These are phyloP conservation scores for Atherix ibis DNA, from an alignment of 2,888 invertebrate species.

Conservation along the genomic window DNA sequence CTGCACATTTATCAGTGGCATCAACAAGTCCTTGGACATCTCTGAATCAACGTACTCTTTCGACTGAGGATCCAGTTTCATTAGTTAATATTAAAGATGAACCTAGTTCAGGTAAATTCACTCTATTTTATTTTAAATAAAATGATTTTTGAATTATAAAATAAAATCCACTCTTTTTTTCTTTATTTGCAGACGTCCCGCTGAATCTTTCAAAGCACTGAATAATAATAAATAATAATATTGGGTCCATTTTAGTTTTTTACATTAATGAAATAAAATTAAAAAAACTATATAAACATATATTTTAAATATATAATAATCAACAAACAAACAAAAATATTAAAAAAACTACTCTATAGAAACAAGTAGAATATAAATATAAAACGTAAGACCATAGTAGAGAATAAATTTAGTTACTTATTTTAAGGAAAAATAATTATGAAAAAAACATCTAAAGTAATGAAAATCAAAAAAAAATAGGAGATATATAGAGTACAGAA, in stretches of 20 bases:
- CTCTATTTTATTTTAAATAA: conserved; percentile 1
- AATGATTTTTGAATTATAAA: conserved; percentile 1
- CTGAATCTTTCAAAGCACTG: conserved; percentile 77
- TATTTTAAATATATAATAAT: conserved; percentile 2
- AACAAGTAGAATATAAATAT: too few species aligned
- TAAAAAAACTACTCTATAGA: too few species aligned
- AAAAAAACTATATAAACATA: conserved; percentile 3
- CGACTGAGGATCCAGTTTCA: conserved; percentile 20
- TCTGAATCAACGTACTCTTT: conserved; percentile 8
- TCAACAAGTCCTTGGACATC: conserved; percentile 7
- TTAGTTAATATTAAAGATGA: conserved; percentile 32
- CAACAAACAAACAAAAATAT: not conserved
- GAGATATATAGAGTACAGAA: too few species aligned
- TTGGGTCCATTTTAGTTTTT: conserved; percentile 15
- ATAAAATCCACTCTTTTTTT: conserved; percentile 5
- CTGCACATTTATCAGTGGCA: conserved; percentile 13
- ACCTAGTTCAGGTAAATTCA: conserved; percentile 31
- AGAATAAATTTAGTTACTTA: too few species aligned
- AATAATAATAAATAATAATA: conserved; percentile 15
- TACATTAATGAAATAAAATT: not conserved
- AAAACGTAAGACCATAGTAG: too few species aligned
- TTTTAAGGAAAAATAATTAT: not conserved
- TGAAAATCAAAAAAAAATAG: too few species aligned
- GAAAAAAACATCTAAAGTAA: not conserved
- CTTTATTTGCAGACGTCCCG: conserved; percentile 62